Percentiles rank a stretch among this genome's conserved stretches.
phyloP scores from a whole-genome alignment of 2,888 invertebrate genomes.

The Tetramorium bicarinatum region DNA sequence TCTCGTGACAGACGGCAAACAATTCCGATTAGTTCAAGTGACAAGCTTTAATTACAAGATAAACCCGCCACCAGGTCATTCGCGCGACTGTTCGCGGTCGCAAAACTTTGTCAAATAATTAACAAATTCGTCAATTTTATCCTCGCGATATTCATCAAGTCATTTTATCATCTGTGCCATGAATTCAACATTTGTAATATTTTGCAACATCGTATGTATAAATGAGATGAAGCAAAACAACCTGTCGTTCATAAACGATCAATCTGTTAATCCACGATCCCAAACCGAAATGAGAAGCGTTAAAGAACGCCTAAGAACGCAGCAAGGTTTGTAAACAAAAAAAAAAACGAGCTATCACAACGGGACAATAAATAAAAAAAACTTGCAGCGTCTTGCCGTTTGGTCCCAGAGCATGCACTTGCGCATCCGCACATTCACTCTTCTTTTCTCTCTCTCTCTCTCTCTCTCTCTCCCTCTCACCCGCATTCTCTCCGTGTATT shows the following conservation, averaged over 20 bases:
- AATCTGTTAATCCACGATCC: slow-evolving; percentile 44
- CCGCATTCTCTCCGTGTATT: slow-evolving; percentile 59
- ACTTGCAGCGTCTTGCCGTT: slow-evolving; percentile 68
- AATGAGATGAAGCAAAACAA: slow-evolving; percentile 28
- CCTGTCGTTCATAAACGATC: not conserved
- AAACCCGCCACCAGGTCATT: slow-evolving; percentile 27
- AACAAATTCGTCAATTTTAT: not conserved
- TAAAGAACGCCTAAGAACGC: slow-evolving; percentile 25
- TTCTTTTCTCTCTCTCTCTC: slow-evolving; percentile 34
- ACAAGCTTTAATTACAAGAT: slow-evolving; percentile 31
- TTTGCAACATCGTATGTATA: slow-evolving; percentile 3
- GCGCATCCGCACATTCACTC: slow-evolving; percentile 53
- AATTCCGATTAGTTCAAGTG: not conserved
- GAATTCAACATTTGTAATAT: not conserved
- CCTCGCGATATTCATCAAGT: not conserved
- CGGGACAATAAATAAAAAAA: slow-evolving; percentile 6
- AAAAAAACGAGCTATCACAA: slow-evolving; percentile 13
- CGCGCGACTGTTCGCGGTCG: slow-evolving; percentile 3
- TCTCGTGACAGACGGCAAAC: slow-evolving; percentile 24
- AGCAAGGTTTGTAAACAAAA: slow-evolving; percentile 20
- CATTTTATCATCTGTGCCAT: not conserved
- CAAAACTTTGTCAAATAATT: not conserved
- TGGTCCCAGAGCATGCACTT: slow-evolving; percentile 69
- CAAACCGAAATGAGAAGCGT: slow-evolving; percentile 37
- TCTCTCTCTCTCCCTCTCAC: slow-evolving; percentile 54